These are phyloP conservation scores for Adelognathus sp. DNA, from an alignment of 2,888 invertebrate species.

Conservation along the genomic window DNA sequence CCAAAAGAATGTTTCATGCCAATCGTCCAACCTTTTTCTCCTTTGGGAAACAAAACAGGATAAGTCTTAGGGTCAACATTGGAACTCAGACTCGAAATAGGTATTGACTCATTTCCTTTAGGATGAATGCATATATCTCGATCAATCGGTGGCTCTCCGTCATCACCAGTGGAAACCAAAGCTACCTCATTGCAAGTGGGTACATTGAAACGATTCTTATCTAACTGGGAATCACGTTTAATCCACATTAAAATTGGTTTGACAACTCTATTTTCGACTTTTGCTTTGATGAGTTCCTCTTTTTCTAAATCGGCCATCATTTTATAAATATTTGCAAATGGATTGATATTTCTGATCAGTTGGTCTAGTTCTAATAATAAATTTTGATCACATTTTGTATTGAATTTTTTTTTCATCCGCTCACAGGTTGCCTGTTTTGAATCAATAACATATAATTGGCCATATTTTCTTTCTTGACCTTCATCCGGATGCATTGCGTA, in stretches of 20 bases:
- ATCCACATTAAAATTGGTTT: conserved; percentile 23
- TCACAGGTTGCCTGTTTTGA: background rate
- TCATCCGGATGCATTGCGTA: conserved; percentile 17
- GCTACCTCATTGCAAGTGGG: conserved; percentile 54
- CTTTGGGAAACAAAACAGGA: conserved; percentile 33
- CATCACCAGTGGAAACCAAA: conserved; percentile 37
- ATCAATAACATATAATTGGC: conserved; percentile 37
- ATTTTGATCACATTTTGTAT: background rate
- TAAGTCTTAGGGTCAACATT: conserved; percentile 48
- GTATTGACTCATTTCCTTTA: conserved; percentile 19
- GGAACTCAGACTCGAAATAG: conserved; percentile 33
- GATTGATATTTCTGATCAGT: conserved; percentile 29
- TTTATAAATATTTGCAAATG: conserved; percentile 34
- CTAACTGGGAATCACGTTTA: conserved; percentile 20
- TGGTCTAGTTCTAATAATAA: conserved; percentile 30
- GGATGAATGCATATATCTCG: conserved; percentile 49
- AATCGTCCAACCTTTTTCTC: conserved; percentile 36
- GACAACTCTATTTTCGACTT: background rate
- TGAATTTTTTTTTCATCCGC: conserved; percentile 13
- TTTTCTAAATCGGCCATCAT: conserved; percentile 42
- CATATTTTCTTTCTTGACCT: conserved; percentile 25
- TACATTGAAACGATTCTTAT: conserved; percentile 45
- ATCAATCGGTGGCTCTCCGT: conserved; percentile 42
- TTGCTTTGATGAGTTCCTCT: conserved; percentile 15
- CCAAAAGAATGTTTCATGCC: conserved; percentile 20